Evolutionary conservation across 35 echinoderm and acorn worm species (phyloP).

Genomic region (Strongylocentrotus purpuratus): DNA sequence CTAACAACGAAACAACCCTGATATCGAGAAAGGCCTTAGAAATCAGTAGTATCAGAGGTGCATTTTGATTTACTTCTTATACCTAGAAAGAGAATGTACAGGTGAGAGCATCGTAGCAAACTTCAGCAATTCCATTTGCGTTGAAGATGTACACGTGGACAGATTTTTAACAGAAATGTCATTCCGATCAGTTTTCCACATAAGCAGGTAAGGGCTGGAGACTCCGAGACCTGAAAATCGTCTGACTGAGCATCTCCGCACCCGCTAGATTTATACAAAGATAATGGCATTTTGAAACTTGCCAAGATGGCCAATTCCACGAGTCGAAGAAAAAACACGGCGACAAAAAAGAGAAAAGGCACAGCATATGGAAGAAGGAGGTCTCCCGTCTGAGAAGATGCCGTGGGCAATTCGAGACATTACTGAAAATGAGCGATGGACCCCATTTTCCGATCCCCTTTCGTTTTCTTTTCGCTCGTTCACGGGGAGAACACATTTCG

Average conservation of each 20-base stretch:
- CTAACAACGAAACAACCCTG: background rate
- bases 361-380: background rate
- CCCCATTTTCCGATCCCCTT: slow-evolving; percentile 29
- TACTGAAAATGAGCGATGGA: slow-evolving; percentile 22
- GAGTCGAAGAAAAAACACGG: background rate
- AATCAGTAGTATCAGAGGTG: background rate
- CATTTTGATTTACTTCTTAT: background rate
- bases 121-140: background rate
- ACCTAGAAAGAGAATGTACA: background rate
- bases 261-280: background rate
- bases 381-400: background rate
- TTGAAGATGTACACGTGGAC: background rate
- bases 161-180: background rate
- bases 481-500: slow-evolving; percentile 14
- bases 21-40: too few species aligned
- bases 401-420: background rate
- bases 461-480: slow-evolving; percentile 24
- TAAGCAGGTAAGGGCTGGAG: background rate
- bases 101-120: too few species aligned
- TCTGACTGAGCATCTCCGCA: background rate
- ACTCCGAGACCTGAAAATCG: background rate
- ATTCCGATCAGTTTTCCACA: background rate
- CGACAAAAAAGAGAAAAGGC: background rate
- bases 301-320: background rate
- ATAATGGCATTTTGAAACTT: slow-evolving; percentile 12